These are phyloP conservation scores for Dinomys branickii DNA, from an alignment of 2,113 vertebrate genomes.

Conservation along the genomic window DNA sequence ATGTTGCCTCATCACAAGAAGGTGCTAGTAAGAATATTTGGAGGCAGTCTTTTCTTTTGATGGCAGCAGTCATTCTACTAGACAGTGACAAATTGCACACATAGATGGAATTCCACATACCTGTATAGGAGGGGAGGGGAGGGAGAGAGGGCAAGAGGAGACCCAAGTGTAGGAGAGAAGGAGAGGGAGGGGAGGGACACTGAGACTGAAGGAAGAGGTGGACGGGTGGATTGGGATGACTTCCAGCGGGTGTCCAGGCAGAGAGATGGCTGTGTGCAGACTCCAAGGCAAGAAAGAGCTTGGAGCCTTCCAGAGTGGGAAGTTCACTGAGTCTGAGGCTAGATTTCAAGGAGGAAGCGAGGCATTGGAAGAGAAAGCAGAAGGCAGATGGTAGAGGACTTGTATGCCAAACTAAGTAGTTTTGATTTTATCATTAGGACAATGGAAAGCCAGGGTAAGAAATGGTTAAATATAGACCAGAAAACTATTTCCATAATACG, in stretches of 20 bases:
- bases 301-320: not conserved
- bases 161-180: not conserved
- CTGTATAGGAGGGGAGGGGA: too few species aligned
- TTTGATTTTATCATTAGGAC: constrained; percentile 56
- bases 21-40: constrained; percentile 7
- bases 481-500: not conserved
- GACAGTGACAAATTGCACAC: not conserved
- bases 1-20: constrained; percentile 1
- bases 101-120: not conserved
- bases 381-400: constrained; percentile 45
- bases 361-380: constrained; percentile 30
- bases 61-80: not conserved
- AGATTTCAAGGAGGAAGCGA: constrained; percentile 36
- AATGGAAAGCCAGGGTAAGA: constrained; percentile 9
- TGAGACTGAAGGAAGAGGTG: not conserved
- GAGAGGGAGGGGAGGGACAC: not conserved
- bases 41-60: constrained; percentile 7
- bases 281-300: not conserved
- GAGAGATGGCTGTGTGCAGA: not conserved
- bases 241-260: not conserved
- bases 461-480: constrained; percentile 3
- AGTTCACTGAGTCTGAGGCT: not conserved
- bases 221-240: not conserved
- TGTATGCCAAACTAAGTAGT: constrained; percentile 25
- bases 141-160: not conserved